Evolutionary conservation across 1,140 invertebrate genomes (phyloP).

Genomic region (Orchesella cincta): DNA sequence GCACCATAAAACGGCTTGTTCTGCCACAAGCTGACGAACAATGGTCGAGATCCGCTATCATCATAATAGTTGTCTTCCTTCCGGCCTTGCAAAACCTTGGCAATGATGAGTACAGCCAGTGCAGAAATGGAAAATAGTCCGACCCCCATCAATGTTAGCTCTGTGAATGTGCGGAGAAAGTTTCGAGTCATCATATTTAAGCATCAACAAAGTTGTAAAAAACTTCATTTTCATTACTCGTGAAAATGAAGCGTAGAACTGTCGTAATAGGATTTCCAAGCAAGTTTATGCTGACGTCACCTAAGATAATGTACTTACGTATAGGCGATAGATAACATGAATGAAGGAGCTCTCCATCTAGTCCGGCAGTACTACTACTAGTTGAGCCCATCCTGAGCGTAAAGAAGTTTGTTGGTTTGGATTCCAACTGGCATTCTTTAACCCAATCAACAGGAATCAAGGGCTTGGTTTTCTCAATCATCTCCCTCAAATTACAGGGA

Average conservation of each 20-base stretch:
- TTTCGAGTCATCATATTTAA: too few species aligned
- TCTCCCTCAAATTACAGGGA: slow-evolving; percentile 63
- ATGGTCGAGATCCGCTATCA: background rate
- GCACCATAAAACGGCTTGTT: background rate
- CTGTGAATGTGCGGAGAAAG: background rate
- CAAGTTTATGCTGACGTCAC: too few species aligned
- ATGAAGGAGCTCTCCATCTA: background rate
- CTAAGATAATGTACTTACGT: background rate
- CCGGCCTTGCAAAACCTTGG: background rate
- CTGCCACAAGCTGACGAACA: background rate
- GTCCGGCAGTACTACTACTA: background rate
- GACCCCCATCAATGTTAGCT: background rate
- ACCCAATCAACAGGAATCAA: slow-evolving; percentile 63
- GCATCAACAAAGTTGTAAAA: too few species aligned
- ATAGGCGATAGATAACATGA: background rate
- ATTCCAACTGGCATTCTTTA: slow-evolving; percentile 58
- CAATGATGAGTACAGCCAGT: background rate
- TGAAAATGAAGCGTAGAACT: background rate
- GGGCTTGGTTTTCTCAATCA: slow-evolving; percentile 60
- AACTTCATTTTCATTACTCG: background rate
- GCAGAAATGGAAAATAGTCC: background rate
- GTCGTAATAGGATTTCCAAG: background rate
- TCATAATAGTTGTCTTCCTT: background rate
- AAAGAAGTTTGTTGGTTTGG: background rate
- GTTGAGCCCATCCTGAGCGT: background rate